Evolutionary conservation across 2,888 invertebrate genomes (phyloP).

Genomic region (Drosophila ustulata): DNA sequence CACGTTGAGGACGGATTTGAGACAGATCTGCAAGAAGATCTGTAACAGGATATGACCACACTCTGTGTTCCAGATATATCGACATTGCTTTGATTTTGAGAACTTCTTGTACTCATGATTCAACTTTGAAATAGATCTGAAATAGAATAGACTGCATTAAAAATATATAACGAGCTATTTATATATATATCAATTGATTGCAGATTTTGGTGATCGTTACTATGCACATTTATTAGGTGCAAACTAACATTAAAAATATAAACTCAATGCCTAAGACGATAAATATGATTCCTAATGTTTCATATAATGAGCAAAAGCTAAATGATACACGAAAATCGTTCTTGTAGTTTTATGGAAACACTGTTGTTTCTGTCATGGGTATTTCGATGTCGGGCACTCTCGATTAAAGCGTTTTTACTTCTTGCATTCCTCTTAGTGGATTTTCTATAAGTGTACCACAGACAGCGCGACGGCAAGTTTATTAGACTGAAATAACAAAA

Average conservation of each 20-base stretch:
- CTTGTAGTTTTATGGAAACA: too few relatives aligned
- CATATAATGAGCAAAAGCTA: too few relatives aligned
- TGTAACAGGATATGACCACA: slow-evolving; percentile 35
- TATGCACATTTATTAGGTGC: too few relatives aligned
- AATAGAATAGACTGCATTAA: too few relatives aligned
- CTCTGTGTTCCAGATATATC: background rate
- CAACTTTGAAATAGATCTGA: too few relatives aligned
- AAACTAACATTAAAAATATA: too few relatives aligned
- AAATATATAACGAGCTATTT: too few relatives aligned
- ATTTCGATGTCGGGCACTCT: background rate
- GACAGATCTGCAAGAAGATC: slow-evolving; percentile 15
- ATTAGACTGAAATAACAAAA: slow-evolving; percentile 53
- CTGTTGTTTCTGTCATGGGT: background rate
- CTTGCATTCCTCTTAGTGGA: slow-evolving; percentile 4
- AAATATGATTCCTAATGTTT: too few relatives aligned
- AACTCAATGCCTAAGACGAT: too few relatives aligned
- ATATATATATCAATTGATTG: too few relatives aligned
- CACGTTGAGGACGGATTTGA: slow-evolving; percentile 59
- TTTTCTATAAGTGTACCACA: slow-evolving; percentile 25
- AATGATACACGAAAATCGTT: too few relatives aligned
- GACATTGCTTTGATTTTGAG: slow-evolving; percentile 1
- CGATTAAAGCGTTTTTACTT: slow-evolving; percentile 18
- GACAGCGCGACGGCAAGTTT: slow-evolving; percentile 70
- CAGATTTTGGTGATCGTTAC: too few relatives aligned
- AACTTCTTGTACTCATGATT: background rate